Percentiles rank a stretch among this genome's conserved stretches.
phyloP scores from a whole-genome alignment of 2,888 invertebrate genomes.

The Theretra japonica region DNA sequence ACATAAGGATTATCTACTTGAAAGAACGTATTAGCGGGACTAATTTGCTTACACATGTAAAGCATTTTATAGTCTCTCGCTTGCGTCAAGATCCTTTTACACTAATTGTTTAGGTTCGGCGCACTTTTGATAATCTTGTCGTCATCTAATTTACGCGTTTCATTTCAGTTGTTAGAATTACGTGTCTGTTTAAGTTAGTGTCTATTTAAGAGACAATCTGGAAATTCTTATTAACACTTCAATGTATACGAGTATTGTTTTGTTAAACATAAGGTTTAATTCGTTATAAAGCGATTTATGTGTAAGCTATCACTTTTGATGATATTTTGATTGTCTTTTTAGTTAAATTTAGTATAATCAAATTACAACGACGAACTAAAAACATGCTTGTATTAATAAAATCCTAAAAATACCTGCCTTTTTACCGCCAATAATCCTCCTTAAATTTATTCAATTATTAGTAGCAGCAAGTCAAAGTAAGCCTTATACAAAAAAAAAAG shows the following conservation, averaged over 20 bases:
- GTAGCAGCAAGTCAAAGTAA: no score
- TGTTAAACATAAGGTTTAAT: background rate
- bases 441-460: no score
- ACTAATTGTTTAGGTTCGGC: slow-evolving; percentile 28
- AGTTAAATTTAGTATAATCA: no score
- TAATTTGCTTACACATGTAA: slow-evolving; percentile 2
- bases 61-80: slow-evolving; percentile 3
- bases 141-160: slow-evolving; percentile 11
- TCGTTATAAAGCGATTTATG: background rate
- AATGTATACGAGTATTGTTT: background rate
- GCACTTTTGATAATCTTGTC: slow-evolving; percentile 27
- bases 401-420: no score
- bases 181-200: background rate
- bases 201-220: background rate
- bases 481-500: no score
- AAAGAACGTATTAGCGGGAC: slow-evolving; percentile 8
- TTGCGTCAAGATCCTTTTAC: slow-evolving; percentile 28
- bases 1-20: background rate
- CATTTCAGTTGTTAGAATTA: background rate
- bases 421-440: no score
- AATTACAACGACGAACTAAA: no score
- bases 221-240: background rate
- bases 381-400: no score
- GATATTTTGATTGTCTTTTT: background rate
- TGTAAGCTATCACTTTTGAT: background rate